A percentile compares a stretch with the other conserved stretches of the same genome.
Evolutionary conservation across 2,113 vertebrate genomes (phyloP).

Genomic region (Brachyhypopomus occidentalis): DNA sequence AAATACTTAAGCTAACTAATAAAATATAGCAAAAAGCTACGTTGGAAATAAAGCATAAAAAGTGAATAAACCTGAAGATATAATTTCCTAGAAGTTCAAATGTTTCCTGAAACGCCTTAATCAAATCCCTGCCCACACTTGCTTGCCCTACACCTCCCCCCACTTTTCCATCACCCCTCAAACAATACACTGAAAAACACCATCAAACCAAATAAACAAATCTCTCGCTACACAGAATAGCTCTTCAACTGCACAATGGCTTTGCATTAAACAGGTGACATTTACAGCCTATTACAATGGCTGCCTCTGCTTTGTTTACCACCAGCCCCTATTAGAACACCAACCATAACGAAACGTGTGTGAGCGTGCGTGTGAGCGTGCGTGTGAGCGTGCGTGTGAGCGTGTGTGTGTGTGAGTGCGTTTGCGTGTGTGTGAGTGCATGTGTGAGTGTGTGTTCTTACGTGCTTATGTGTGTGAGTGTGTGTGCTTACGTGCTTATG

Average conservation of each 20-base stretch:
- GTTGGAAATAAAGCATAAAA: too few species aligned
- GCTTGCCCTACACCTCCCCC: too few species aligned
- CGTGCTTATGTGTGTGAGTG: too few species aligned
- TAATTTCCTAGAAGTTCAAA: background rate
- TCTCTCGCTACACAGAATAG: constrained; percentile 52
- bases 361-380: background rate
- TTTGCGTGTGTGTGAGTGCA: constrained; percentile 48
- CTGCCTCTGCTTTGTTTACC: constrained; percentile 57
- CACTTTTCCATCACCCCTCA: background rate
- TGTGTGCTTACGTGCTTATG: too few species aligned
- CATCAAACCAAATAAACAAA: background rate
- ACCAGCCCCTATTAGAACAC: constrained; percentile 56
- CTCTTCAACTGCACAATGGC: constrained; percentile 62
- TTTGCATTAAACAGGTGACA: constrained; percentile 68
- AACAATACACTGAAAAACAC: background rate
- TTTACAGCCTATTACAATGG: constrained; percentile 70
- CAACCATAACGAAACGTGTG: constrained; percentile 44
- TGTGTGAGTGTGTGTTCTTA: too few species aligned
- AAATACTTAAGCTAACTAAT: too few species aligned
- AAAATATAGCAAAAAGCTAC: too few species aligned
- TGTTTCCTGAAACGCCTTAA: background rate
- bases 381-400: background rate
- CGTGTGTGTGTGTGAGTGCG: constrained; percentile 19
- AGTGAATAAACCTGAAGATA: background rate
- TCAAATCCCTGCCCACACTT: background rate